A percentile compares a stretch with the other conserved stretches of the same genome.
phyloP scores from a whole-genome alignment of 30 jellyfish, hydroid and myxozoan genomes.

The Pelagia noctiluca region DNA sequence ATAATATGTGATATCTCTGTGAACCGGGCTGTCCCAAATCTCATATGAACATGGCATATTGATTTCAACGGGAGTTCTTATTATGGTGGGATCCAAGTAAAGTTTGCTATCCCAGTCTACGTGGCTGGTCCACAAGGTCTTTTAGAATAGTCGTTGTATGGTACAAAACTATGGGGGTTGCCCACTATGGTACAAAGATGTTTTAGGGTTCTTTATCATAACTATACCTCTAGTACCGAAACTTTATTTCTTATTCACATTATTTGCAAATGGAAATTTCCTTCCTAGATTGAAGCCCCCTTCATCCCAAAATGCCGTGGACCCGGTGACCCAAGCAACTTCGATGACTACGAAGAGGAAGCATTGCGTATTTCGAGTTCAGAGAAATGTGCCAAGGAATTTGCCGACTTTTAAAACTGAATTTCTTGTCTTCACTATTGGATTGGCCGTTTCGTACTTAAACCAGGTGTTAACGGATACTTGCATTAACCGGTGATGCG shows the following conservation, averaged over 20 bases:
- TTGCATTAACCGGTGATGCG: too few relatives aligned
- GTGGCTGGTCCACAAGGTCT: too few relatives aligned
- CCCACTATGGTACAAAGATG: too few relatives aligned
- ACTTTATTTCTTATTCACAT: neutral
- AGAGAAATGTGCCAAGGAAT: conserved; percentile 98
- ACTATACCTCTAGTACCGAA: neutral
- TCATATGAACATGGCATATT: too few relatives aligned
- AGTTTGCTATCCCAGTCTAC: too few relatives aligned
- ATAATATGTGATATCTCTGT: too few relatives aligned
- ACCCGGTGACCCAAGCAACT: conserved; percentile 99
- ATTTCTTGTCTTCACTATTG: conserved; percentile 1
- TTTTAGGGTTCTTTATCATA: neutral
- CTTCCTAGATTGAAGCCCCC: conserved; percentile 97
- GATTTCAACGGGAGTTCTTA: too few relatives aligned
- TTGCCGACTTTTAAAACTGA: conserved; percentile 90
- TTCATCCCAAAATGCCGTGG: conserved; percentile 99
- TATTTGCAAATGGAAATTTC: neutral
- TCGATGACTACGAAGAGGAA: conserved; percentile 99
- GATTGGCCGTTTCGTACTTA: conserved; percentile 2
- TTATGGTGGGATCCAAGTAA: too few relatives aligned
- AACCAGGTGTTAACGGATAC: too few relatives aligned
- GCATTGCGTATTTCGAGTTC: conserved; percentile 98
- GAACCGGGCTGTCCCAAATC: too few relatives aligned
- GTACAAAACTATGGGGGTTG: too few relatives aligned
- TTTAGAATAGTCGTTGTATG: too few relatives aligned